Evolutionary conservation across 1,140 invertebrate species (phyloP), one percentile per base, ranked within the genome.

Genomic region (Pseudomyrmex gracilis): DNA sequence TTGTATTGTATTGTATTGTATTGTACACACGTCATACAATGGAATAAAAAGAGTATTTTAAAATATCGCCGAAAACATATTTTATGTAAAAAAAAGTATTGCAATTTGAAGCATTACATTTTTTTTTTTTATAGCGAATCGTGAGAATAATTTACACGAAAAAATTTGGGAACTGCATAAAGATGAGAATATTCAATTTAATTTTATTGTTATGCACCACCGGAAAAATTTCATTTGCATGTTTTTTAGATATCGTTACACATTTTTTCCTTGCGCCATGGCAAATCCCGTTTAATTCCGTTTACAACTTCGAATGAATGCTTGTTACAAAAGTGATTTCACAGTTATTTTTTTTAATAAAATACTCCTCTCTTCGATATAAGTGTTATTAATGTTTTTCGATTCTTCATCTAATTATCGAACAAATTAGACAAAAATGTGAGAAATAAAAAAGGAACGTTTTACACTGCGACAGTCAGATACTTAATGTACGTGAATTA

Each of bases 401-500:
- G 34, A 34, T 34, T 34, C 7, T 34, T 57, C 4, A 13, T 71
- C 12, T n/a, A 74, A 58, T 60, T 22, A 74, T 74, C 64, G 1
- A 51, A 61, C 2, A 5, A 34, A 34, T 34, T 34, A 51, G 20
- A 45, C n/a, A 51, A 7, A 76, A 17, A 13, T 51, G 17, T 53
- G 53, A 45, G 17, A 15, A 17, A 57, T 2, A 76, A 76, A 51
- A 51, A 78, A 77, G 47, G 9, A 17, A 17, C 47, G 20, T 47
- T 70, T 8, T 17, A 58, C 34, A 34, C 5, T 34, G 34, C 34
- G 34, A 34, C 51, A 43, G 24, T 45, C 22, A n/a, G 17, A 22
- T 34, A 43, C 4, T 78, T 78, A 78, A 78, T 68, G 20, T 22
- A 34, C 34, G 22, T 9, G 51, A 55, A 77, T 67, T 77, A 77